Conservation (phyloP, 2,888 invertebrate species). For the Drosophila ezoana region DNA sequence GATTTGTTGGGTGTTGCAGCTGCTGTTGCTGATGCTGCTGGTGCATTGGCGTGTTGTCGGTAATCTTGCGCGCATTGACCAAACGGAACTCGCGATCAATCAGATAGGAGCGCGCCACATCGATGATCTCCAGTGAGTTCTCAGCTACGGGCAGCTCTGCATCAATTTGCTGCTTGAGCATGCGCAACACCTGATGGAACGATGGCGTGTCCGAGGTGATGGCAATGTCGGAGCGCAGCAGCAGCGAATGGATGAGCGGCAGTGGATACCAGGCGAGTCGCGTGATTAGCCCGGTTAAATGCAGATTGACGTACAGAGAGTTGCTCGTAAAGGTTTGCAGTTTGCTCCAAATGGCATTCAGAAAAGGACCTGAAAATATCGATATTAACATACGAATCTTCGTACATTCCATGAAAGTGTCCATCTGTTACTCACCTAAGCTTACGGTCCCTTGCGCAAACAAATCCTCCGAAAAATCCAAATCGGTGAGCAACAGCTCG, state of each 20-base stretch:
- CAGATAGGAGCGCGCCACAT: conserved; percentile 92
- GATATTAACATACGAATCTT: background rate
- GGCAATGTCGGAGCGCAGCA: conserved; percentile 93
- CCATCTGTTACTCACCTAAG: conserved; percentile 75
- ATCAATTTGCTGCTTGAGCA: conserved; percentile 94
- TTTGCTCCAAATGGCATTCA: conserved; percentile 92
- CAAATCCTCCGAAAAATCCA: conserved; percentile 85
- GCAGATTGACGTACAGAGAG: conserved; percentile 93
- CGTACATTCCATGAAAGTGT: background rate
- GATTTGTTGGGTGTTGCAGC: conserved; percentile 69
- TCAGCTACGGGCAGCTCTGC: conserved; percentile 87
- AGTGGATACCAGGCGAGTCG: conserved; percentile 95
- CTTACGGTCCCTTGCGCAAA: conserved; percentile 85
- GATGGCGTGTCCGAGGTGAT: conserved; percentile 96
- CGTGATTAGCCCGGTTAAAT: conserved; percentile 94
- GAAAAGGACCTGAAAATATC: conserved; percentile 89
- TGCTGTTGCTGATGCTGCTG: conserved; percentile 86
- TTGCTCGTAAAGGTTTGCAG: conserved; percentile 93
- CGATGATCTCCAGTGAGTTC: conserved; percentile 88
- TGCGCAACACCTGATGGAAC: conserved; percentile 93
- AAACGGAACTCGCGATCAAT: conserved; percentile 92
- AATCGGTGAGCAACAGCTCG: conserved; percentile 82
- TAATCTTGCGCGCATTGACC: conserved; percentile 88
- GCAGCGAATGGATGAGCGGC: conserved; percentile 93
- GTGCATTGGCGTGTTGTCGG: conserved; percentile 71